These are phyloP conservation scores for Poecilia latipinna DNA, from an alignment of 2,113 vertebrate genomes.

Conservation along the genomic window DNA sequence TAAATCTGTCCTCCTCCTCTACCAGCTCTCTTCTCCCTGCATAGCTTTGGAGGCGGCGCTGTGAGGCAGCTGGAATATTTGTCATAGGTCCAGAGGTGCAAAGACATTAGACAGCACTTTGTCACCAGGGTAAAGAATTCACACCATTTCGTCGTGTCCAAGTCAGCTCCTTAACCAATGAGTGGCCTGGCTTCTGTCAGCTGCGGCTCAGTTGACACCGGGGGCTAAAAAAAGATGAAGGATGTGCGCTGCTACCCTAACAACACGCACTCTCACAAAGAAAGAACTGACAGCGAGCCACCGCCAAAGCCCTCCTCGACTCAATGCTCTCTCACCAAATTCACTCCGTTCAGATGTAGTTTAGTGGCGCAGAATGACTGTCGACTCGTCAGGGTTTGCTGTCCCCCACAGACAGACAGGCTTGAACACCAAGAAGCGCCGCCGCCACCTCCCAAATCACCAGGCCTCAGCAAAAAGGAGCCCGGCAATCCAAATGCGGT, in stretches of 20 bases:
- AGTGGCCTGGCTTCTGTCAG: conserved; percentile 75
- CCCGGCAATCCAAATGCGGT: conserved; percentile 74
- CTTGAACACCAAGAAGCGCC: conserved; percentile 61
- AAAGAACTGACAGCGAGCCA: conserved; percentile 41
- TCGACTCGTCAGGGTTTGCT: conserved; percentile 59
- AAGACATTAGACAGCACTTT: conserved; percentile 80
- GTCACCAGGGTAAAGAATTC: conserved; percentile 76
- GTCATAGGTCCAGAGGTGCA: conserved; percentile 75
- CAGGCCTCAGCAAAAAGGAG: conserved; percentile 67
- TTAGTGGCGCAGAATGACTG: conserved; percentile 60
- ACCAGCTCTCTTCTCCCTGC: conserved; percentile 23
- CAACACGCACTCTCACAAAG: conserved; percentile 57
- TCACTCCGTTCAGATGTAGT: conserved; percentile 65
- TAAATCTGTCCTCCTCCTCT: conserved; percentile 34
- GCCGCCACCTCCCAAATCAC: conserved; percentile 62
- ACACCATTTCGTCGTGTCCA: conserved; percentile 73
- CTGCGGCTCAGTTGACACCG: conserved; percentile 68
- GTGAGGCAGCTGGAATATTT: conserved; percentile 66
- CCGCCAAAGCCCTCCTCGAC: conserved; percentile 68
- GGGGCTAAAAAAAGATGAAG: conserved; percentile 76
- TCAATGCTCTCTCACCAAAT: conserved; percentile 46
- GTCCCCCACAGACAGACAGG: conserved; percentile 65
- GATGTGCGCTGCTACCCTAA: conserved; percentile 65
- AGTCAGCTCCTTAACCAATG: conserved; percentile 67
- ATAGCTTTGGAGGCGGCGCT: conserved; percentile 29